These are phyloP conservation scores for Ammospiza nelsoni DNA, from an alignment of 2,113 vertebrate genomes.

Conservation along the genomic window DNA sequence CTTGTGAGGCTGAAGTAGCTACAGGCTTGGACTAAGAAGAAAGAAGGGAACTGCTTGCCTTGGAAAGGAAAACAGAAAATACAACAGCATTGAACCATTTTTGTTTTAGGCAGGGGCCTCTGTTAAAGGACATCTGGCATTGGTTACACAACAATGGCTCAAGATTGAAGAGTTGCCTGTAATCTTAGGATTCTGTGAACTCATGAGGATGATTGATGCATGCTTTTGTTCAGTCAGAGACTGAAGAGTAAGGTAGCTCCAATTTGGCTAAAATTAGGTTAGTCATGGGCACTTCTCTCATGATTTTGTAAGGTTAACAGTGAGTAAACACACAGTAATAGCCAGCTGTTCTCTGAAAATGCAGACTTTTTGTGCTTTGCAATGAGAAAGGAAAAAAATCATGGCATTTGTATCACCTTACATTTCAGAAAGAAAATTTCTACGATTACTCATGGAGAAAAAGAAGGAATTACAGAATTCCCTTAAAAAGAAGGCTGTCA, in stretches of 20 bases:
- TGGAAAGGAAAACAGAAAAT: not conserved
- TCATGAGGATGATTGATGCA: not conserved
- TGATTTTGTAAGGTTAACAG: not conserved
- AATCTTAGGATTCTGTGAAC: not conserved
- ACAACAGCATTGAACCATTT: not conserved
- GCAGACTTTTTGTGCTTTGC: not conserved
- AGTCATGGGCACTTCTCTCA: not conserved
- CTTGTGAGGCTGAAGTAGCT: not conserved
- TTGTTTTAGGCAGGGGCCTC: not conserved
- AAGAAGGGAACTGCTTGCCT: not conserved
- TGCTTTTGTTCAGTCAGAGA: not conserved
- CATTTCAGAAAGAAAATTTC: not conserved
- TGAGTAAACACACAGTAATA: not conserved
- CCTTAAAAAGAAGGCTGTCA: not conserved
- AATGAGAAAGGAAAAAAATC: not conserved
- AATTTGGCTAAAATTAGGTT: conserved; percentile 6
- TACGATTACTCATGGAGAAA: not conserved
- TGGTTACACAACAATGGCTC: not conserved
- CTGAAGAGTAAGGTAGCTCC: not conserved
- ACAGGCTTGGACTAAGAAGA: not conserved
- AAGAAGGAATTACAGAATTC: not conserved
- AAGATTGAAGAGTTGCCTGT: not conserved
- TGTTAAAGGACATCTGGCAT: not conserved
- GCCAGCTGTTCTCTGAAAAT: conserved; percentile 1
- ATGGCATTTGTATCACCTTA: not conserved